These are phyloP conservation scores for Fragum sueziense DNA, from an alignment of 2,888 invertebrate genomes.

Conservation along the genomic window DNA sequence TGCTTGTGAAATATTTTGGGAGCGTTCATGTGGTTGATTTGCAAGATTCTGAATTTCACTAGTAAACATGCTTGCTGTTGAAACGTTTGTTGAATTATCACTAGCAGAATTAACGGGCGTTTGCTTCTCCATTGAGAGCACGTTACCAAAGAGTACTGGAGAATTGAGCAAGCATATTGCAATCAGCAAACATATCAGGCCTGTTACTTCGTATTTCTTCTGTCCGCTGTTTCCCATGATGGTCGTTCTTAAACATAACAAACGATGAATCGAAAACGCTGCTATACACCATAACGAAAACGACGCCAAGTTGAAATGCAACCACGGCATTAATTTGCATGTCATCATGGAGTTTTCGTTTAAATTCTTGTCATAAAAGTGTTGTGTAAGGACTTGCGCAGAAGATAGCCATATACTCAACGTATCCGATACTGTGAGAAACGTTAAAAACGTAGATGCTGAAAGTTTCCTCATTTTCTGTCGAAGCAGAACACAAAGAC, in stretches of 20 bases:
- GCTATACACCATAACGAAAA: background rate
- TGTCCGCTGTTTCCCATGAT: background rate
- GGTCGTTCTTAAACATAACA: background rate
- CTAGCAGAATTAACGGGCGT: too few relatives aligned
- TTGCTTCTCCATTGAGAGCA: background rate
- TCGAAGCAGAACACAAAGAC: background rate
- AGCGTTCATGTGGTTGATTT: too few relatives aligned
- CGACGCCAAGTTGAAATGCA: background rate
- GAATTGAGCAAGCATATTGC: background rate
- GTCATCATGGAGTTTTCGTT: background rate
- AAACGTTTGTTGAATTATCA: too few relatives aligned
- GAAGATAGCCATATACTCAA: background rate
- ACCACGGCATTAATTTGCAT: background rate
- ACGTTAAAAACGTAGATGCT: background rate
- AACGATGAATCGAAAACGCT: background rate
- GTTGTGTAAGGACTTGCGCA: background rate
- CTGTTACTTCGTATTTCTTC: background rate
- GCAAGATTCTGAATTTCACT: too few relatives aligned
- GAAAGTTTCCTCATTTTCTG: background rate
- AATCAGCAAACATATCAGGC: background rate
- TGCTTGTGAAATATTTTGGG: too few relatives aligned
- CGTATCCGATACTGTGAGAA: background rate
- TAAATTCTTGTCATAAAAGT: background rate
- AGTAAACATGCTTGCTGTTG: too few relatives aligned
- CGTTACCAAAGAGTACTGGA: background rate